phyloP scores from a whole-genome alignment of 2,797 vertebrate species.

The Simalia tracyae region DNA sequence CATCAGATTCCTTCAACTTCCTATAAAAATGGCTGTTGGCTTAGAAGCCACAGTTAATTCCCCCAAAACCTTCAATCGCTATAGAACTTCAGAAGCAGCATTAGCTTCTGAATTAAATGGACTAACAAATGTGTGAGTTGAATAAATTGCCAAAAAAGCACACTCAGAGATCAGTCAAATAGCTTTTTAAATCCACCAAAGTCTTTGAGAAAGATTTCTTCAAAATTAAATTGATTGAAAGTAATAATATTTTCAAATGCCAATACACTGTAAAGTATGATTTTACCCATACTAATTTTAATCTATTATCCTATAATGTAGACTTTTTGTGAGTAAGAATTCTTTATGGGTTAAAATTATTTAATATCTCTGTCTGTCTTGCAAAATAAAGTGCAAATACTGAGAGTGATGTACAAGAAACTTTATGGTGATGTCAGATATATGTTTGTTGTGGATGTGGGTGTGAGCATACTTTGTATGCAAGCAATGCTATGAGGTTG shows the following conservation, averaged over 20 bases:
- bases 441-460: not conserved
- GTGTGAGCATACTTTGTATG: not conserved
- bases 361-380: not conserved
- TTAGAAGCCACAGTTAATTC: not conserved
- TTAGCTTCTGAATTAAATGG: not conserved
- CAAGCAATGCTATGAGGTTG: not conserved
- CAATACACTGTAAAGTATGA: not conserved
- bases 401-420: not conserved
- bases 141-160: not conserved
- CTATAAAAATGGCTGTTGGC: not conserved
- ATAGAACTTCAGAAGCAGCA: not conserved
- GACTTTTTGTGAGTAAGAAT: not conserved
- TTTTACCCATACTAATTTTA: not conserved
- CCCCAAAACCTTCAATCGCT: not conserved
- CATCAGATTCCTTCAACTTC: not conserved
- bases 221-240: not conserved
- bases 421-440: not conserved
- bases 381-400: not conserved
- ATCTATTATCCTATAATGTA: not conserved
- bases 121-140: not conserved
- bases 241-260: not conserved
- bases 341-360: not conserved
- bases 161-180: not conserved
- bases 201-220: not conserved
- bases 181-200: not conserved